Conservation (phyloP, 2,113 vertebrate genomes). For the Chaetura pelagica region DNA sequence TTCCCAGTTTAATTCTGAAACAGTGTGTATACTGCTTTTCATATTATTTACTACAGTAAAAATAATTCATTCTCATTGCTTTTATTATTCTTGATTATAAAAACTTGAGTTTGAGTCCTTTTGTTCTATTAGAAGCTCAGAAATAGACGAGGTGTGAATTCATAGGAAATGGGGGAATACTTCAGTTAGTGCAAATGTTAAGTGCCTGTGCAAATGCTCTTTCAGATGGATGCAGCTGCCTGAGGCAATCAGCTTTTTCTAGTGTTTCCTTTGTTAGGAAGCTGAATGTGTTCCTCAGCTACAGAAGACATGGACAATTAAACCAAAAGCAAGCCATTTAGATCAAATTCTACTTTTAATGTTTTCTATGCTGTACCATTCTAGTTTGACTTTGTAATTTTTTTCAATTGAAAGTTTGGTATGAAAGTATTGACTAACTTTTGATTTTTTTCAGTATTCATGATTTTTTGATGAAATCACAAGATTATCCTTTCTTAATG, state of each 20-base stretch:
- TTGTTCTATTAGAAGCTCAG: neutral
- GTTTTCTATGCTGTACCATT: neutral
- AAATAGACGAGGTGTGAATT: neutral
- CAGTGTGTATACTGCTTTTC: neutral
- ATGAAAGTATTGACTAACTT: neutral
- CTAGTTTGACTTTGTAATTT: neutral
- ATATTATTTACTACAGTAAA: neutral
- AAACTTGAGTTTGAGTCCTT: neutral
- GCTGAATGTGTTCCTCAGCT: neutral
- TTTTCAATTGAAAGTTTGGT: neutral
- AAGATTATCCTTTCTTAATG: slow-evolving; percentile 88
- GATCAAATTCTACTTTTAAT: neutral
- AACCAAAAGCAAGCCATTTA: neutral
- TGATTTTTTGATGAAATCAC: slow-evolving; percentile 87
- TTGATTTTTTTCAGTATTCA: slow-evolving; percentile 79
- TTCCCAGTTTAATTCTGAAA: neutral
- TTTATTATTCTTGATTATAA: neutral
- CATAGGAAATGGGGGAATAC: neutral
- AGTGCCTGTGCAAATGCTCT: neutral
- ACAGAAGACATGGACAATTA: neutral
- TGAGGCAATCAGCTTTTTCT: neutral
- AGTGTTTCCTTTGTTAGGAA: neutral
- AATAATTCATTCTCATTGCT: neutral
- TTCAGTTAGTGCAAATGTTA: accelerated
- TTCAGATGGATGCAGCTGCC: neutral